These are phyloP conservation scores for Sturnus vulgaris DNA, from an alignment of 2,113 vertebrate genomes.

Conservation along the genomic window DNA sequence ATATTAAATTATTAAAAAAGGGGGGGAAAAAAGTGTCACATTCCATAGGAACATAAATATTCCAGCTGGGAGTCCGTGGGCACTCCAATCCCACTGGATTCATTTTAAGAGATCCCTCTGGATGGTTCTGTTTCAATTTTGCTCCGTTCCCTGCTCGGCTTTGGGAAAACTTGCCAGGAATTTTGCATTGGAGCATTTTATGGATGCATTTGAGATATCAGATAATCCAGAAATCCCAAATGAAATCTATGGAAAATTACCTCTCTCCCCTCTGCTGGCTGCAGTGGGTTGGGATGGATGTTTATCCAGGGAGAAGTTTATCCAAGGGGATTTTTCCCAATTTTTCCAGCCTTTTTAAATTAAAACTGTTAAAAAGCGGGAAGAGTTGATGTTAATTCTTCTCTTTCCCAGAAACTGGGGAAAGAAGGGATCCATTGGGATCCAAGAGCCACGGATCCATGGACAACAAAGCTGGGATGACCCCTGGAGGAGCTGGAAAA, in stretches of 20 bases:
- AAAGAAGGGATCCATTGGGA: neutral
- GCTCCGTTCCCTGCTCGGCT: accelerated
- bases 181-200: constrained; percentile 32
- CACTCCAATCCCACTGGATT: neutral
- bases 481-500: neutral
- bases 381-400: neutral
- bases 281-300: neutral
- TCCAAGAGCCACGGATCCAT: neutral
- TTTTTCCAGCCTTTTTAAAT: neutral
- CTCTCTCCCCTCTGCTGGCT: neutral
- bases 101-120: neutral
- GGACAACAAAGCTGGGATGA: neutral
- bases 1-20: neutral
- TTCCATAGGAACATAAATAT: constrained; percentile 23
- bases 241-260: neutral
- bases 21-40: neutral
- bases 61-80: neutral
- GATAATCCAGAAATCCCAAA: neutral
- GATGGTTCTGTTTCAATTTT: neutral
- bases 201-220: neutral
- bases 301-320: neutral
- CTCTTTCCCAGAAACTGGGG: neutral
- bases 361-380: neutral
- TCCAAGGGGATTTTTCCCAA: neutral
- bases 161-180: neutral